Evolutionary conservation across 2,113 vertebrate species (phyloP).

Genomic region (Chionodraco myersi): DNA sequence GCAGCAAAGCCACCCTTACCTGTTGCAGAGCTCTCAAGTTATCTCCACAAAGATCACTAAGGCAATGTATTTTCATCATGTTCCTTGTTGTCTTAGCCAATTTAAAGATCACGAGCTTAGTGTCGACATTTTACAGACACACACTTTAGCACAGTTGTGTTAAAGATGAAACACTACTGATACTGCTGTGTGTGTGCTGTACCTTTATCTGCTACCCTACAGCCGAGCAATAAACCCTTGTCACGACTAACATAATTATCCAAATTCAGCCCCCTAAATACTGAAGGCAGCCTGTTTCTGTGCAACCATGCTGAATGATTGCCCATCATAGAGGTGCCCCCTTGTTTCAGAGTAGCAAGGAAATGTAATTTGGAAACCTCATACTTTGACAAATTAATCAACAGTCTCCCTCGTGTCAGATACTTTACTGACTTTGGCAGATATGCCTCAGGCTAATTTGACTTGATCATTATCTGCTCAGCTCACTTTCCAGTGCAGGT

Average conservation of each 20-base stretch:
- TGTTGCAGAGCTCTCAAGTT: slow-evolving; percentile 54
- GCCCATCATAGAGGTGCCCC: slow-evolving; percentile 56
- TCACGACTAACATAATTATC: slow-evolving; percentile 50
- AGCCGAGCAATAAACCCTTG: slow-evolving; percentile 28
- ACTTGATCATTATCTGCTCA: slow-evolving; percentile 49
- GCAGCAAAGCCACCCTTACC: slow-evolving; percentile 50
- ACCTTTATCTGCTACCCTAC: slow-evolving; percentile 53
- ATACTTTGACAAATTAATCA: slow-evolving; percentile 67
- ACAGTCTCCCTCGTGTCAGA: slow-evolving; percentile 50
- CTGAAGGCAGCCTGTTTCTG: slow-evolving; percentile 42
- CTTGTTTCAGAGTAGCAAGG: slow-evolving; percentile 42
- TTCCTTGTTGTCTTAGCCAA: slow-evolving; percentile 50
- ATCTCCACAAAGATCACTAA: slow-evolving; percentile 65
- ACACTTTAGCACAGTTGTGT: slow-evolving; percentile 27
- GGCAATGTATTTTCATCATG: slow-evolving; percentile 68
- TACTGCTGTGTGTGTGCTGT: slow-evolving; percentile 22
- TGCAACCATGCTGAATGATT: slow-evolving; percentile 65
- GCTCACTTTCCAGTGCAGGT: slow-evolving; percentile 32
- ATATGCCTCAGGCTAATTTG: slow-evolving; percentile 54
- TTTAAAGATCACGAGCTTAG: slow-evolving; percentile 63
- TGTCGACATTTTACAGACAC: slow-evolving; percentile 56
- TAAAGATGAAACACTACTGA: slow-evolving; percentile 43
- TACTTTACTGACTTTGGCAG: slow-evolving; percentile 56
- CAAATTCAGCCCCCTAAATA: slow-evolving; percentile 53
- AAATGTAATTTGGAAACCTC: slow-evolving; percentile 63